Evolutionary conservation across 2,113 vertebrate species (phyloP), one percentile per base, ranked within the genome.

Genomic region (Ciconia stormi): DNA sequence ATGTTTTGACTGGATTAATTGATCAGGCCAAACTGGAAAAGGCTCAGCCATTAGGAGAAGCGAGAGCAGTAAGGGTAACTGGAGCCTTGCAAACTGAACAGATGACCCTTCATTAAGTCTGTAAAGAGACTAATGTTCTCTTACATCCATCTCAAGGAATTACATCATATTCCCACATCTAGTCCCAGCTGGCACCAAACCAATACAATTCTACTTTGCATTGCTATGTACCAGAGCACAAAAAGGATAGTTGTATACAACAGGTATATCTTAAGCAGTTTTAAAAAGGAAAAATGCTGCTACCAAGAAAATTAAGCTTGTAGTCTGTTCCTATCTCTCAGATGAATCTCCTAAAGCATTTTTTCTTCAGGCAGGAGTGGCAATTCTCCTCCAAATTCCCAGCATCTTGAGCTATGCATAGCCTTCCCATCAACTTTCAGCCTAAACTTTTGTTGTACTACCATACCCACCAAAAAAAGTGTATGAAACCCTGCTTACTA

Each of bases 1-100:
- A 59, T 27, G 8, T 34, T 88, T 85, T 79, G 19, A 13, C 47
- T 67, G 20, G 25, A 21, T 74, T 88, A 67, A 46, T 32, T 58
- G 34, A 55, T 66, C 4, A 9, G 15, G 10, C 8, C 7, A 67
- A 80, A n/a, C 9, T 32, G 14, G 25, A 89, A 89, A 87, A 32
- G 19, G 6, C 12, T 80, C 17, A 30, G 5, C 4, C 26, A 38
- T 46, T 20, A 66, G 5, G 6, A 78, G 42, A 74, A 71, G 11
- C 0, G 0, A 73, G 27, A 52, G 2, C 10, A 73, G 22, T 47
- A 65, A n/a, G 20, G 13, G 19, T 52, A 76, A 38, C 25, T 73
- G 36, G 7, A 94, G 25, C 17, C 29, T 65, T 65, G 18, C 30
- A 87, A 62, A 70, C 13, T 52, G 27, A 42, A 14, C 17, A 56